Percentiles rank a stretch among this genome's conserved stretches.
Evolutionary conservation across 2,888 invertebrate species (phyloP).

Genomic region (Fragum fragum): DNA sequence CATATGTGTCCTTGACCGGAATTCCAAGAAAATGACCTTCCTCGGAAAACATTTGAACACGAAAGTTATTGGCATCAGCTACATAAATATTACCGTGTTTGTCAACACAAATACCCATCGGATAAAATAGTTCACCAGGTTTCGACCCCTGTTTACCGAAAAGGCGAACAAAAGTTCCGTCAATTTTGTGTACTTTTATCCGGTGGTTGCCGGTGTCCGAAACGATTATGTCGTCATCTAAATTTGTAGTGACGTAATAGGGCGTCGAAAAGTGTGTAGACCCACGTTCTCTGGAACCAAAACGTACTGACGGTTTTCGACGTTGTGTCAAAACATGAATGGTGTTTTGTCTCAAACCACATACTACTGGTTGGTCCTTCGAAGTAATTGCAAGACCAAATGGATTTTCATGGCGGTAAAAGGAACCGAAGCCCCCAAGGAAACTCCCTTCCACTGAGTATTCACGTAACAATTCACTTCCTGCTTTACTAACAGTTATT

Average conservation of each 20-base stretch:
- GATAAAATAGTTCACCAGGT: conserved; percentile 76
- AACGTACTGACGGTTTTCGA: conserved; percentile 72
- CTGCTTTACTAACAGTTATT: conserved; percentile 69
- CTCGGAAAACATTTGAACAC: conserved; percentile 78
- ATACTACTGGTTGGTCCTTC: conserved; percentile 69
- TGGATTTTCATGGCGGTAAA: conserved; percentile 76
- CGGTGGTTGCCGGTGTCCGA: conserved; percentile 79
- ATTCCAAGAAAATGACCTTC: conserved; percentile 70
- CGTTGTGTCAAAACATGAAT: conserved; percentile 73
- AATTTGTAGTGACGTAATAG: conserved; percentile 73
- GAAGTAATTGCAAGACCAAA: conserved; percentile 72
- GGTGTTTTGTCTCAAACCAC: conserved; percentile 74
- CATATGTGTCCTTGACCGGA: conserved; percentile 73
- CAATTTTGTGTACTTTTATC: conserved; percentile 75
- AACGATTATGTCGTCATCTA: conserved; percentile 74
- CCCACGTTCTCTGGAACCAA: conserved; percentile 76
- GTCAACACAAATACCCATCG: conserved; percentile 80
- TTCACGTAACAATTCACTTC: conserved; percentile 68
- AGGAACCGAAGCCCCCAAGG: conserved; percentile 67
- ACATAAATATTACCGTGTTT: conserved; percentile 78
- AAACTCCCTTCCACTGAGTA: conserved; percentile 70
- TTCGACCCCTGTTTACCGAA: conserved; percentile 75
- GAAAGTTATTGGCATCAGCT: conserved; percentile 80
- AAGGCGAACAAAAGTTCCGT: conserved; percentile 70
- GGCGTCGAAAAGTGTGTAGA: conserved; percentile 73